Percentiles rank a stretch among this genome's conserved stretches.
Conservation (phyloP, 2,888 invertebrate genomes). For the Apodemia zela region DNA sequence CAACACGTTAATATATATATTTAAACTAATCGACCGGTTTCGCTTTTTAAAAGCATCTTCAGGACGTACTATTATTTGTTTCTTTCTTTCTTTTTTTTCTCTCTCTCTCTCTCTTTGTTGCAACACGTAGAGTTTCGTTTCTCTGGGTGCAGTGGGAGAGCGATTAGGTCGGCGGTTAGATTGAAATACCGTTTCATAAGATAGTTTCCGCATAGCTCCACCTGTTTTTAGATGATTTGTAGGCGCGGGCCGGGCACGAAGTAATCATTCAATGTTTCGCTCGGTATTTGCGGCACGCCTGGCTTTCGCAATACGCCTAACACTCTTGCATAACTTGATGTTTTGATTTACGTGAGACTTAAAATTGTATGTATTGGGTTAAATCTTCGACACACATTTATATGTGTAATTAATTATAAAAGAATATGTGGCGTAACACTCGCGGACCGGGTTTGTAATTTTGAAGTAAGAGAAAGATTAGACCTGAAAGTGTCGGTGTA, state of each 20-base stretch:
- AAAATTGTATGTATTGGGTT: not conserved
- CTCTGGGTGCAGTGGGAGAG: not conserved
- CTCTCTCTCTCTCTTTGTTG: too few relatives aligned
- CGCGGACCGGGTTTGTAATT: too few relatives aligned
- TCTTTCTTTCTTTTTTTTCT: too few relatives aligned
- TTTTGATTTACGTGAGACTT: not conserved
- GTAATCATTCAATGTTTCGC: conserved; percentile 9
- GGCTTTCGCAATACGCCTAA: conserved; percentile 8
- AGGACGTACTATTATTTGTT: too few relatives aligned
- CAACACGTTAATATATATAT: too few relatives aligned
- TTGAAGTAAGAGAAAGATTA: too few relatives aligned
- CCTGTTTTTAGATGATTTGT: conserved; percentile 14
- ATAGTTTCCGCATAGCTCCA: conserved; percentile 10
- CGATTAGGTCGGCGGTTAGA: not conserved
- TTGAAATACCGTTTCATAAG: conserved; percentile 15
- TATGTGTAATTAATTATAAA: not conserved
- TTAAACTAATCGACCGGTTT: too few relatives aligned
- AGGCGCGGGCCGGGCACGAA: conserved; percentile 8
- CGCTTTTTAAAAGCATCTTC: too few relatives aligned
- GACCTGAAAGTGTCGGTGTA: too few relatives aligned
- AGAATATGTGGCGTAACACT: too few relatives aligned
- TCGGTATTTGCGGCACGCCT: conserved; percentile 11
- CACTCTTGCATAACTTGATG: conserved; percentile 5
- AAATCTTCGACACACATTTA: too few relatives aligned
- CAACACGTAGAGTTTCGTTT: not conserved